Evolutionary conservation across 2,888 invertebrate species (phyloP).

Genomic region (Athalia circularis): DNA sequence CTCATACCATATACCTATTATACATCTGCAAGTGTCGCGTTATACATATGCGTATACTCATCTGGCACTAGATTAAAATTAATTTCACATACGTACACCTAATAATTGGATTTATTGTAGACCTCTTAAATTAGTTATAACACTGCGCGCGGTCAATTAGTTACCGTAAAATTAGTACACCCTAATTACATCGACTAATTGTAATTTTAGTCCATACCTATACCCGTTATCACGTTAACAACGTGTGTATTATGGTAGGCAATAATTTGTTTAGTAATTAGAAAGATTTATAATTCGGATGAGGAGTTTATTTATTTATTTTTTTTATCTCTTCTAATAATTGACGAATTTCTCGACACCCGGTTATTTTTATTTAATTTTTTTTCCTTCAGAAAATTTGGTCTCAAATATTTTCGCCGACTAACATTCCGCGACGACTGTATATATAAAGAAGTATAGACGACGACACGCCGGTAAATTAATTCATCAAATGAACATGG

Average conservation of each 20-base stretch:
- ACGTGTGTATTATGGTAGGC: too few relatives aligned
- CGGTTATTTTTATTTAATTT: background rate
- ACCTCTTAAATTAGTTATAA: slow-evolving; percentile 22
- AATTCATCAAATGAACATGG: slow-evolving; percentile 27
- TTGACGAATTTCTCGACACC: too few relatives aligned
- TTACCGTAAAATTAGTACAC: slow-evolving; percentile 11
- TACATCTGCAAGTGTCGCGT: too few relatives aligned
- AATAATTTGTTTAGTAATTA: slow-evolving; percentile 27
- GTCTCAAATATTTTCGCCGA: background rate
- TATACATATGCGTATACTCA: too few relatives aligned
- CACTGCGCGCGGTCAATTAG: slow-evolving; percentile 18
- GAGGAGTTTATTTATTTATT: too few relatives aligned
- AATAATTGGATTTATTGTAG: slow-evolving; percentile 32
- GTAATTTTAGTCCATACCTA: too few relatives aligned
- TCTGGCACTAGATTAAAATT: background rate
- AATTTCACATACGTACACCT: background rate
- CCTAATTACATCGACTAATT: background rate
- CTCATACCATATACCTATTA: background rate
- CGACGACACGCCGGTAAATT: slow-evolving; percentile 16
- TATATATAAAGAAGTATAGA: slow-evolving; percentile 4
- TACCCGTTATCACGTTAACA: too few relatives aligned
- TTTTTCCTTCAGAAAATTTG: background rate
- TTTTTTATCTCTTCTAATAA: too few relatives aligned
- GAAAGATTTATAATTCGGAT: too few relatives aligned
- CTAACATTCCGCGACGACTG: too few relatives aligned